phyloP scores from a whole-genome alignment of 30 jellyfish, hydroid and myxozoan species.

The Cassiopea xamachana region DNA sequence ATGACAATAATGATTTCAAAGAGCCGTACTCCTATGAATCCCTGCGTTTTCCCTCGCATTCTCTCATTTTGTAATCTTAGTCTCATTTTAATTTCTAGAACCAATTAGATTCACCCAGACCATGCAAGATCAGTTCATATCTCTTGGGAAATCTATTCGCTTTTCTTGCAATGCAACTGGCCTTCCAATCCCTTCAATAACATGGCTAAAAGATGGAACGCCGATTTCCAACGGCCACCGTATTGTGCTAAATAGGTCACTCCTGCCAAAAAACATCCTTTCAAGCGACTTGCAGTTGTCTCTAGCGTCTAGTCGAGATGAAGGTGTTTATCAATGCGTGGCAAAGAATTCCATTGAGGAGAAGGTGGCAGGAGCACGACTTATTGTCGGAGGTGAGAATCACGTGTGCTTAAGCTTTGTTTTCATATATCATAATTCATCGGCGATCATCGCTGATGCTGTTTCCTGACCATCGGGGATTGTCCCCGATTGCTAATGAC shows the following conservation, averaged over 20 bases:
- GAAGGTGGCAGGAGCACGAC: slow-evolving; percentile 70
- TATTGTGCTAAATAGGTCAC: slow-evolving; percentile 6
- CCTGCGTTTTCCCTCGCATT: background rate
- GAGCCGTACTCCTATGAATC: background rate
- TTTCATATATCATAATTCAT: no score
- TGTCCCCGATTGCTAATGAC: no score
- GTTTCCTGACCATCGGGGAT: no score
- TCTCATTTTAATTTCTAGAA: slow-evolving; percentile 7
- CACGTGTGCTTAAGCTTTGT: no score
- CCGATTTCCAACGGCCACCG: slow-evolving; percentile 22
- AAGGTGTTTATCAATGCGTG: slow-evolving; percentile 92
- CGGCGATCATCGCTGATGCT: no score
- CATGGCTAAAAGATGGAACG: slow-evolving; percentile 87
- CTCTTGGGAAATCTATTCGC: slow-evolving; percentile 29
- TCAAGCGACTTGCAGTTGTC: slow-evolving; percentile 52
- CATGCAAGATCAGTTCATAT: slow-evolving; percentile 51
- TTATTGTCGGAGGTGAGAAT: slow-evolving; percentile 82
- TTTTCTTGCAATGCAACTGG: slow-evolving; percentile 86
- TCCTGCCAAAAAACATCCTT: slow-evolving; percentile 19
- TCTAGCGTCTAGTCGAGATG: slow-evolving; percentile 61
- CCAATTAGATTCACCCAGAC: slow-evolving; percentile 44
- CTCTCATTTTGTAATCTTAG: background rate
- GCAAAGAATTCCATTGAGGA: slow-evolving; percentile 75
- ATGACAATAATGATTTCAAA: no score
- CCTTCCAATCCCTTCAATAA: slow-evolving; percentile 47